Base-by-base conservation (phyloP, 92 coral and sea anemone species). In the Nematostella vectensis region DNA sequence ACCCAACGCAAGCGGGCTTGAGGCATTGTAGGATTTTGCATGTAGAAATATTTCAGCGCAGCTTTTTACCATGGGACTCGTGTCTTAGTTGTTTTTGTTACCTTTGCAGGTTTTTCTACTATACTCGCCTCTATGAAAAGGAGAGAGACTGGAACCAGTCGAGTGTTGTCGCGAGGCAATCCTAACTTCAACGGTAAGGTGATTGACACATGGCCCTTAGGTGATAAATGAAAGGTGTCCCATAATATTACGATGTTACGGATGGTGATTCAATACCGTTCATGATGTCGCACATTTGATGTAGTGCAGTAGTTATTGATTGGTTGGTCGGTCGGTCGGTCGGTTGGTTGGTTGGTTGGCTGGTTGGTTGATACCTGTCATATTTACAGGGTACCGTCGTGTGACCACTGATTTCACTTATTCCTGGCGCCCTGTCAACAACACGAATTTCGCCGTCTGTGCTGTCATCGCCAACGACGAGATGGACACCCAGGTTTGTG, bases 361-460 rank as follows among this genome's bases (percentile, higher is more conserved):
- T 33, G 40, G 40, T 33, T 15, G 40, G 40, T 6, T 15, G 40
- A 33, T 33, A n/a, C n/a, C 17, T 45, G 12, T 45, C 51, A 9
- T 27, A 21, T 29, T 50, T 31, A 18, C 37, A 83, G 93, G 93
- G 3, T 83, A 83, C 50, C 78, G 93, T 29, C 85, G 93, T 13
- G 85, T 83, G 11, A 78, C 76, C 3, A 61, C 81, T 8, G 47
- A 80, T 20, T 83, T 83, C 50, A 83, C 93, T 11, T 83, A 83
- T 64, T 73, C 93, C 0, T 83, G 93, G 93, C 78, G 65, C 37
- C 85, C 93, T 12, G 83, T 83, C 15, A 83, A 83, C 60, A 83
- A 78, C 68, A 83, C 93, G 16, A 63, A 66, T 59, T 83, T 83
- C 53, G 93, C 85, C 8, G 82, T 83, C 31, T 83, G 93, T 15